Percentiles rank a stretch among this genome's conserved stretches.
Evolutionary conservation across 2,797 vertebrate genomes (phyloP).

Genomic region (Malurus splendens): DNA sequence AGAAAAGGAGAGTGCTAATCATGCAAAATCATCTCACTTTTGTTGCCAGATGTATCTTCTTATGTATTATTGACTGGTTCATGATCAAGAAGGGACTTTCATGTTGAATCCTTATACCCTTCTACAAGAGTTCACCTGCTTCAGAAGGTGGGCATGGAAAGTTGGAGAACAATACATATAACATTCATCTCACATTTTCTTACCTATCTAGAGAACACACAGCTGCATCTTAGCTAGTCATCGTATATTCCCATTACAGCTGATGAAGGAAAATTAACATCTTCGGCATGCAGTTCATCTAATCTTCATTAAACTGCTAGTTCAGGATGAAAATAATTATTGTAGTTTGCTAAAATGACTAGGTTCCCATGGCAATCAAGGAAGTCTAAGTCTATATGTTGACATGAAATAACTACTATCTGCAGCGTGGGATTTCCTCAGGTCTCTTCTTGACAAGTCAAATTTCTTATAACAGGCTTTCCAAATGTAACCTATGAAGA

Average conservation of each 20-base stretch:
- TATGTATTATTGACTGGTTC: neutral
- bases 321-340: neutral
- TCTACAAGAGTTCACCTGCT: neutral
- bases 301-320: neutral
- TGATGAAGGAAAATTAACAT: neutral
- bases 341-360: neutral
- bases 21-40: neutral
- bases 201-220: neutral
- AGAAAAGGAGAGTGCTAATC: neutral
- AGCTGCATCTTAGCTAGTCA: neutral
- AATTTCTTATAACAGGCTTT: neutral
- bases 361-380: neutral
- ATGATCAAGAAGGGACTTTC: neutral
- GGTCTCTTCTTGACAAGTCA: neutral
- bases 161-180: neutral
- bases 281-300: neutral
- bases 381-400: neutral
- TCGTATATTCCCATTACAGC: neutral
- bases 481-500: neutral
- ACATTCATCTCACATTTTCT: neutral
- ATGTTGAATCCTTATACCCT: neutral
- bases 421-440: neutral
- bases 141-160: neutral
- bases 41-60: neutral
- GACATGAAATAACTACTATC: neutral